Evolutionary conservation across 1,140 invertebrate genomes (phyloP).

Genomic region (Drosophila lowei): DNA sequence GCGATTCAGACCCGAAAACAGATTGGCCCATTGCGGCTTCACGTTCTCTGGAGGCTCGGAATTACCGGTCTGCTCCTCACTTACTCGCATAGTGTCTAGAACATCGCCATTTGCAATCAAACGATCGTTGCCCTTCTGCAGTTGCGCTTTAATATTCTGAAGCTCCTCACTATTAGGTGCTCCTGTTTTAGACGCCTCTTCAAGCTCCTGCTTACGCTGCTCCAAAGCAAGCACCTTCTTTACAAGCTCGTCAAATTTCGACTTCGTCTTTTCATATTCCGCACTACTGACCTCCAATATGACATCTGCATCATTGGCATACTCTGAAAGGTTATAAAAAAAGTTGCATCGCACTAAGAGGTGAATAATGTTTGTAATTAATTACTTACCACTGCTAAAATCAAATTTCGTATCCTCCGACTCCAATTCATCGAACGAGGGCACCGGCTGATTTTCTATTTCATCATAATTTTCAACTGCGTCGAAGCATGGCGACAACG

Average conservation of each 20-base stretch:
- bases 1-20: conserved; percentile 39
- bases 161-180: not conserved
- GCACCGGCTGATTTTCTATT: too few species aligned
- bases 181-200: not conserved
- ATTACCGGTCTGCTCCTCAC: not conserved
- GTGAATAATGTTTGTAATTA: too few species aligned
- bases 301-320: conserved; percentile 25
- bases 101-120: conserved; percentile 13
- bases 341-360: too few species aligned
- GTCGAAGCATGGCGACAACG: too few species aligned
- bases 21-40: conserved; percentile 27
- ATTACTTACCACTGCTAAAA: conserved; percentile 7
- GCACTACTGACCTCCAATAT: conserved; percentile 27
- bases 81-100: conserved; percentile 30
- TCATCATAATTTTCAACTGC: too few species aligned
- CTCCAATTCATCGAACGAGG: too few species aligned
- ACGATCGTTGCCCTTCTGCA: conserved; percentile 4
- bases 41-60: conserved; percentile 1
- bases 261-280: conserved; percentile 25
- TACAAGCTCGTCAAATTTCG: conserved; percentile 26
- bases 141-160: not conserved
- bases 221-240: conserved; percentile 20
- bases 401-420: not conserved
- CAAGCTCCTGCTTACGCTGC: conserved; percentile 1
- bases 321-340: conserved; percentile 7